These are phyloP conservation scores for Callaeas wilsoni DNA, from an alignment of 2,113 vertebrate species.

Conservation along the genomic window DNA sequence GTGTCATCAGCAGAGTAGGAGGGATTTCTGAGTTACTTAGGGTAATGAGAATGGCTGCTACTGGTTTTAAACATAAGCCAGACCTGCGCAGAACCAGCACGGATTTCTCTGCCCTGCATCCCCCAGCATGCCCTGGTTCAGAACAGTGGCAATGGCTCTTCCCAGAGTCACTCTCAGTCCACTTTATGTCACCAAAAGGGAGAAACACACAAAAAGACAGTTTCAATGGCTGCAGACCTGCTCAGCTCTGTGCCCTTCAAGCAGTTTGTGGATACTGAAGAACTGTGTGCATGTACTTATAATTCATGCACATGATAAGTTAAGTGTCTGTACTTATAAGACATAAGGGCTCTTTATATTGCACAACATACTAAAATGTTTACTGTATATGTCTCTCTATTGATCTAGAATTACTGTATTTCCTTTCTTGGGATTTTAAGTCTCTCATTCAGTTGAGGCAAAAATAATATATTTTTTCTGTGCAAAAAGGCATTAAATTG, in stretches of 20 bases:
- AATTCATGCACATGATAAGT: not conserved
- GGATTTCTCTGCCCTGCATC: not conserved
- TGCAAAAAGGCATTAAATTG: slow-evolving; percentile 19
- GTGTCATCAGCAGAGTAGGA: not conserved
- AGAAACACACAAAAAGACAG: not conserved
- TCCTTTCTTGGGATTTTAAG: slow-evolving; percentile 7
- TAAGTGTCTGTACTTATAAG: not conserved
- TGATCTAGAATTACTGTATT: not conserved
- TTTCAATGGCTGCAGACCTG: not conserved
- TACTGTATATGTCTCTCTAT: not conserved
- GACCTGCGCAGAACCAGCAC: not conserved
- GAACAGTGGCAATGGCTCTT: not conserved
- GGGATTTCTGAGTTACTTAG: not conserved
- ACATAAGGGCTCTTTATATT: not conserved
- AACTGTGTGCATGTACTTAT: not conserved
- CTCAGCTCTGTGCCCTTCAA: not conserved
- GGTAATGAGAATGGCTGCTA: not conserved
- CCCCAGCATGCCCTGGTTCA: not conserved
- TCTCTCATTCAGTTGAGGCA: not conserved
- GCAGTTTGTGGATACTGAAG: not conserved
- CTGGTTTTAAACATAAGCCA: not conserved
- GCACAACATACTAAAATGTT: not conserved
- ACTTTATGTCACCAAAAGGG: not conserved
- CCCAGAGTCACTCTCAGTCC: not conserved
- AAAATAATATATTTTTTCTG: not conserved